Evolutionary conservation across 2,888 invertebrate genomes (phyloP), one percentile per base, ranked within the genome.

Genomic region (Nasonovia ribisnigri): DNA sequence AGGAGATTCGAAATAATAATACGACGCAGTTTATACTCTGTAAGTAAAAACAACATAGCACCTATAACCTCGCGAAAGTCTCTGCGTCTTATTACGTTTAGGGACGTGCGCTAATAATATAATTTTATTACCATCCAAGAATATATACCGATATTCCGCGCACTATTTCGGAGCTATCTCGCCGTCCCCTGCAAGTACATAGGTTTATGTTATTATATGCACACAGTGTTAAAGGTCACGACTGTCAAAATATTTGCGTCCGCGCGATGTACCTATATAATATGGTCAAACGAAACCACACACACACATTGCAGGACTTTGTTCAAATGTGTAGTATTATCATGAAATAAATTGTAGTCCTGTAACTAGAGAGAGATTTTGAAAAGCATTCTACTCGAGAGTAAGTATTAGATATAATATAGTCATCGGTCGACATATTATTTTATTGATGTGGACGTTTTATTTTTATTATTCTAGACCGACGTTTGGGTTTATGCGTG

Each of bases 1-100:
- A 36, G 0, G 36, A 67, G n/a, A 8, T 29, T 8, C 46, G 26
- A 67, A 67, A 67, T 67, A 67, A 67, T 48, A 90, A 90, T 54
- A 54, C 3, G 67, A 67, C 29, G 20, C 3, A 13, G 42, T 89
- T n/a, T 43, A 67, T 67, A 67, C 46, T 46, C 13, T 29, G 46
- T 11, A 29, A 11, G 43, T 86, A 46, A 86, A 90, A 90, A 90
- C 89, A 67, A 77, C 90, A 90, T 67, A 60, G 42, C 29, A 36
- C 77, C 77, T 77, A 86, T 46, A 46, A 46, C 77, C 3, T 77
- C 6, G 16, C 77, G 20, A 77, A 77, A 36, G 20, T 86, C 4
- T 86, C 5, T 29, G 26, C 16, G 46, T 4, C 86, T 29, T 86
- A 86, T 46, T 29, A 46, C 13, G 29, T 86, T 43, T 26, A 29